Percentiles rank a stretch among this genome's conserved stretches.
Evolutionary conservation across 2,797 vertebrate species (phyloP).

Genomic region (Platyrinchus mystaceus): DNA sequence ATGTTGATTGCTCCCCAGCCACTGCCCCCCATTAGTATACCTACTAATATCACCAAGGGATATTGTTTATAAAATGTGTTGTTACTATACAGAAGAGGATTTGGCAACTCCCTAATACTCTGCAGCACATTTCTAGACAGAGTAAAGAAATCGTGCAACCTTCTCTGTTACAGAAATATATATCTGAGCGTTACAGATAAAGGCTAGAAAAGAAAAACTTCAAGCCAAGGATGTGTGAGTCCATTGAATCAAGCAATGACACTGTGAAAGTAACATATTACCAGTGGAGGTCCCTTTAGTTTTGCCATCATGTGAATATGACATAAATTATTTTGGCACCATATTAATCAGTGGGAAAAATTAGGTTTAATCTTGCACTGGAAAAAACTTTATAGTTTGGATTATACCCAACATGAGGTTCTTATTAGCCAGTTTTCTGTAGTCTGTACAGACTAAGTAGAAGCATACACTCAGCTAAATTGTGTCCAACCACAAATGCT

Average conservation of each 20-base stretch:
- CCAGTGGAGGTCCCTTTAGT: neutral
- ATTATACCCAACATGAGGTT: slow-evolving; percentile 27
- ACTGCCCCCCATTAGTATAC: neutral
- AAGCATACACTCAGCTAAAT: neutral
- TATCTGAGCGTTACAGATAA: neutral
- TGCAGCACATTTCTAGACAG: neutral
- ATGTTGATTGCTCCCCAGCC: neutral
- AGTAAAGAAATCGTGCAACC: neutral
- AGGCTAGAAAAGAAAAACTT: neutral
- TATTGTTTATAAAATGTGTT: neutral
- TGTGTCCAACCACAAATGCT: neutral
- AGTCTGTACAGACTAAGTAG: neutral
- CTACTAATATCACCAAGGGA: neutral
- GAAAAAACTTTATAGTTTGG: slow-evolving; percentile 42
- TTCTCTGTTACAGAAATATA: neutral
- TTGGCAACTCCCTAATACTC: neutral
- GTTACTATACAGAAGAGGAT: neutral
- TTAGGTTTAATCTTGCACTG: slow-evolving; percentile 17
- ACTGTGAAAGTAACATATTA: neutral
- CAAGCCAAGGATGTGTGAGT: neutral
- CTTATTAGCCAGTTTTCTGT: neutral
- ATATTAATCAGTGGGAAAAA: slow-evolving; percentile 22
- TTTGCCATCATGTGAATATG: slow-evolving; percentile 12
- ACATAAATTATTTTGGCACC: slow-evolving; percentile 44
- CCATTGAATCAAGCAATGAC: neutral